Conservation (phyloP, 37 sponge, comb jelly and placozoan genomes). For the Axinella damicornis region DNA sequence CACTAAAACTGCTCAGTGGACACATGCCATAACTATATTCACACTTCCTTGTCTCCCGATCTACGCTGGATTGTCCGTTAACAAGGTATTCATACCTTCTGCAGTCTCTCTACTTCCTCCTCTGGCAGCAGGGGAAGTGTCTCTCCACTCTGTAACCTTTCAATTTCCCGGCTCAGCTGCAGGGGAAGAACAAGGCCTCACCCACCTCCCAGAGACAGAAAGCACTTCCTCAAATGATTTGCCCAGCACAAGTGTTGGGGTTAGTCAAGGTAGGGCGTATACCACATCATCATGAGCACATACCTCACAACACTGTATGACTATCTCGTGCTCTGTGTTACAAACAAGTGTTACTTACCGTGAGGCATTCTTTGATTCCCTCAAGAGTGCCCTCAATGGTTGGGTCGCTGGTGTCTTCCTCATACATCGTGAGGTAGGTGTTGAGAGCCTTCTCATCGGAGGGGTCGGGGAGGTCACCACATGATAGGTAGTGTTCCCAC, state of each 20-base stretch:
- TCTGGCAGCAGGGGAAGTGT: not conserved
- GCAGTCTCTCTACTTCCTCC: not conserved
- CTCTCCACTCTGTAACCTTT: conserved; percentile 9
- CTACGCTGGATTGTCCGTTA: no score
- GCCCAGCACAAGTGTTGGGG: no score
- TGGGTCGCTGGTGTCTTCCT: conserved; percentile 17
- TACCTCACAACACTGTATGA: no score
- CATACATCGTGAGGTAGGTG: conserved; percentile 66
- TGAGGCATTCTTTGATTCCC: conserved; percentile 13
- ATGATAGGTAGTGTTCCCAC: conserved; percentile 83
- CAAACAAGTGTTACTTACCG: conserved; percentile 17
- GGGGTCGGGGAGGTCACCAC: conserved; percentile 68
- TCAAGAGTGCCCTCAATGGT: conserved; percentile 22
- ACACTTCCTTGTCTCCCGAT: not conserved
- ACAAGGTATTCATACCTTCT: conserved; percentile 10
- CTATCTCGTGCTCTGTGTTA: no score
- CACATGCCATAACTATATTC: no score
- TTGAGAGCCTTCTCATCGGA: conserved; percentile 69
- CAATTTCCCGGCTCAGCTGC: conserved; percentile 36
- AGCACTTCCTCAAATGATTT: no score
- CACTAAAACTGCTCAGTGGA: no score
- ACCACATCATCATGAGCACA: no score
- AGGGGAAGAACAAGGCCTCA: not conserved
- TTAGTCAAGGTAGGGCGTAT: no score
- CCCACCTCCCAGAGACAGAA: no score